Conservation (phyloP, 2,113 vertebrate species). For the Naja naja region DNA sequence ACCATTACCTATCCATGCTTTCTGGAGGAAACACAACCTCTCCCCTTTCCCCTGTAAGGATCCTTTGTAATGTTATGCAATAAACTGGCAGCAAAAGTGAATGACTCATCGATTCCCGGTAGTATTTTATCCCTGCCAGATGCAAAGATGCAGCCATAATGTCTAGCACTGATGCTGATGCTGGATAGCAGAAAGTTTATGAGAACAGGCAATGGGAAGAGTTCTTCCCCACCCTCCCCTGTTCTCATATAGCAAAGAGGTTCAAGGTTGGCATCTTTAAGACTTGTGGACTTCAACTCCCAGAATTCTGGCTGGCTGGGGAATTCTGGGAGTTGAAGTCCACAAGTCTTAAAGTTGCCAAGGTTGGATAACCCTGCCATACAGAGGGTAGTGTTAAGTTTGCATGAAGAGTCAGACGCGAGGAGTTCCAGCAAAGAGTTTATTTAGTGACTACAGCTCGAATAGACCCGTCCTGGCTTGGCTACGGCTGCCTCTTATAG, state of each 20-base stretch:
- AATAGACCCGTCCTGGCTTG: too few species aligned
- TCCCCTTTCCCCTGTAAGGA: background rate
- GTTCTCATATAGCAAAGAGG: background rate
- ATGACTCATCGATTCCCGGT: background rate
- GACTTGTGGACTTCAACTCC: background rate
- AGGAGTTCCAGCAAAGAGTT: too few species aligned
- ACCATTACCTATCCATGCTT: background rate
- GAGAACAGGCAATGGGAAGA: background rate
- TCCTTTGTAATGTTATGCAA: background rate
- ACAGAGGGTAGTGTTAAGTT: too few species aligned
- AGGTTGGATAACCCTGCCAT: background rate
- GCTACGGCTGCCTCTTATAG: too few species aligned
- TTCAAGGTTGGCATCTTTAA: background rate
- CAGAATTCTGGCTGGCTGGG: background rate
- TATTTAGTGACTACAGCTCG: too few species aligned
- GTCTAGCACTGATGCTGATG: background rate
- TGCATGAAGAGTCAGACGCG: too few species aligned
- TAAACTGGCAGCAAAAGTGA: background rate
- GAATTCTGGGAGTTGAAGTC: background rate
- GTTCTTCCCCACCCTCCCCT: accelerated
- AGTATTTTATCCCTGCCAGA: background rate
- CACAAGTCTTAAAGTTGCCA: background rate
- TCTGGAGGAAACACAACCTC: background rate
- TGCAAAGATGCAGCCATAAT: background rate
- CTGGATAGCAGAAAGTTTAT: background rate